Evolutionary conservation across 2,797 vertebrate genomes (phyloP).

Genomic region (Novumbra hubbsi): DNA sequence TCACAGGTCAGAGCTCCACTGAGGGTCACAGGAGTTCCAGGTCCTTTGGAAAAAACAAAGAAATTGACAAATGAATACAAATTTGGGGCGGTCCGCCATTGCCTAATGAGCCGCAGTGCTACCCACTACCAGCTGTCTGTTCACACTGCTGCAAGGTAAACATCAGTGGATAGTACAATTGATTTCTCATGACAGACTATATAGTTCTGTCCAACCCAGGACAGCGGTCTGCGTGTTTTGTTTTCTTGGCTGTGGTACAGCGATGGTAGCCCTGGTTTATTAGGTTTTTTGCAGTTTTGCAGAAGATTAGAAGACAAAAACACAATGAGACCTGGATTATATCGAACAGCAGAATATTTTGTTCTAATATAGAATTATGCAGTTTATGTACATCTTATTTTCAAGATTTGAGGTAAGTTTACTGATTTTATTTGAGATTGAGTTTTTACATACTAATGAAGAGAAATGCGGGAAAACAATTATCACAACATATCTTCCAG

Average conservation of each 20-base stretch:
- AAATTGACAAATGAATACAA: conserved; percentile 17
- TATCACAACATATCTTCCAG: no score
- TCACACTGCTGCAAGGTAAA: conserved; percentile 53
- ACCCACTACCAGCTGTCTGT: neutral
- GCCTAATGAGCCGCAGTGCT: conserved; percentile 29
- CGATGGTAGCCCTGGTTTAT: neutral
- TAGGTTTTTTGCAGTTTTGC: neutral
- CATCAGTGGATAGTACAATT: conserved; percentile 51
- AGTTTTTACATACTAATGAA: neutral
- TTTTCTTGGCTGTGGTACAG: conserved; percentile 15
- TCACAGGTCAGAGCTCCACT: neutral
- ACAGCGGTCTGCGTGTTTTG: conserved; percentile 28
- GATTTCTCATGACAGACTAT: conserved; percentile 49
- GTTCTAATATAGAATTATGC: conserved; percentile 12
- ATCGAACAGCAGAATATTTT: neutral
- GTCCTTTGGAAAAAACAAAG: conserved; percentile 29
- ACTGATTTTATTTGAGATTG: conserved; percentile 7
- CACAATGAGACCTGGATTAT: conserved; percentile 26
- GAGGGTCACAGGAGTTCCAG: conserved; percentile 31
- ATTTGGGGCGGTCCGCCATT: conserved; percentile 25
- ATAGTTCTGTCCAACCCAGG: conserved; percentile 34
- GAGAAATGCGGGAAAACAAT: no score
- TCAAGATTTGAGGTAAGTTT: conserved; percentile 61
- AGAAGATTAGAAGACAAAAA: neutral
- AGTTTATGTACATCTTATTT: conserved; percentile 37